These are phyloP conservation scores for Leptatherina wallacei DNA, from an alignment of 2,797 vertebrate species.

Conservation along the genomic window DNA sequence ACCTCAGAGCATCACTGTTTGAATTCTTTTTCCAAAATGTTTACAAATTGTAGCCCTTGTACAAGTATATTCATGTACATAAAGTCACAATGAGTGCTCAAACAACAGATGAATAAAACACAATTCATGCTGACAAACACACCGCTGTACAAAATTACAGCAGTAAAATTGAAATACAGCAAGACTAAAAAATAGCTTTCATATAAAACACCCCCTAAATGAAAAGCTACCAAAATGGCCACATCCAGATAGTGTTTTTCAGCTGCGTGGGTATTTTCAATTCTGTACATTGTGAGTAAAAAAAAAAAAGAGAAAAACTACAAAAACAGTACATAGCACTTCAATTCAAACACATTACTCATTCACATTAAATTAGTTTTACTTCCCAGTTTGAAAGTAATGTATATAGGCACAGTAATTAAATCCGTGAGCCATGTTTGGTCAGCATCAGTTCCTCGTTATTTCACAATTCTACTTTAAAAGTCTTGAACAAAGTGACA, in stretches of 20 bases:
- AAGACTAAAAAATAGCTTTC: conserved; percentile 84
- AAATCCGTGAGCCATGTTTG: conserved; percentile 64
- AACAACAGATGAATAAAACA: conserved; percentile 76
- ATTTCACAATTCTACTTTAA: conserved; percentile 36
- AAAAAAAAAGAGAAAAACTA: conserved; percentile 69
- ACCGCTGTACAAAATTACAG: conserved; percentile 82
- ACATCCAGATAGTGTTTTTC: conserved; percentile 77
- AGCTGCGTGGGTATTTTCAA: conserved; percentile 61
- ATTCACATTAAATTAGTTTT: conserved; percentile 77
- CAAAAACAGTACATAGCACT: conserved; percentile 86
- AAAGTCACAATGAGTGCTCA: conserved; percentile 80
- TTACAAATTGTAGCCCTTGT: conserved; percentile 86
- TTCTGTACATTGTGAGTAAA: conserved; percentile 80
- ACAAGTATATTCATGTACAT: conserved; percentile 79
- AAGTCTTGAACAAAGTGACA: conserved; percentile 15
- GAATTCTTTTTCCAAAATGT: conserved; percentile 71
- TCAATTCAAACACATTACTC: conserved; percentile 82
- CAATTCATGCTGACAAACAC: conserved; percentile 84
- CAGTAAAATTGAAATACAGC: conserved; percentile 80
- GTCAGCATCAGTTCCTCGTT: conserved; percentile 34
- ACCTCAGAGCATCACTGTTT: conserved; percentile 54
- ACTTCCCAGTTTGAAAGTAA: conserved; percentile 78
- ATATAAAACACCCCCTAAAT: conserved; percentile 83
- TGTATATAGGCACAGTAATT: conserved; percentile 83
- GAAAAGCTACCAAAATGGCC: conserved; percentile 81